These are phyloP conservation scores for Diarsia mendica DNA, from an alignment of 2,888 invertebrate genomes.

Conservation along the genomic window DNA sequence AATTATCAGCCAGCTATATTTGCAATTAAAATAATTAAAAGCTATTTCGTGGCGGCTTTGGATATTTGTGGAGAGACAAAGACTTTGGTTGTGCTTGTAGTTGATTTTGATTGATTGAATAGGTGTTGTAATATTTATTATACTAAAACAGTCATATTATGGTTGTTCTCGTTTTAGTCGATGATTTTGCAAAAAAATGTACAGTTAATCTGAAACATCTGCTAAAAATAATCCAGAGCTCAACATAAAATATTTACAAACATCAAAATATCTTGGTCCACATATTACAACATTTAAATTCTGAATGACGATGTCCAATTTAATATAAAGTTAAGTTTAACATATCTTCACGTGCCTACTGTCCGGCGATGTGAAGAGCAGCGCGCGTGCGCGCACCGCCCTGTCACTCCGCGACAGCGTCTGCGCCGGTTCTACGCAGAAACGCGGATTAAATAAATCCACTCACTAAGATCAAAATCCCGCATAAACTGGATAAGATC, in stretches of 20 bases:
- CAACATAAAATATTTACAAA: constrained; percentile 47
- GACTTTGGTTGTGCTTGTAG: constrained; percentile 5
- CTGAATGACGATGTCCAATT: constrained; percentile 64
- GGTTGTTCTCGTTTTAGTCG: background rate
- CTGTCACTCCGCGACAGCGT: constrained; percentile 75
- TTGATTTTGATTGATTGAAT: constrained; percentile 14
- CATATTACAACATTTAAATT: constrained; percentile 57
- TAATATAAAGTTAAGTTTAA: constrained; percentile 67
- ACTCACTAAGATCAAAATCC: constrained; percentile 83
- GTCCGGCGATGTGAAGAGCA: constrained; percentile 74
- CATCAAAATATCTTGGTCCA: constrained; percentile 47
- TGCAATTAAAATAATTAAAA: constrained; percentile 60
- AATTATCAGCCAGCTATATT: constrained; percentile 55
- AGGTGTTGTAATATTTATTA: constrained; percentile 24
- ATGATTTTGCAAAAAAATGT: background rate
- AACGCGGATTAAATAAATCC: constrained; percentile 83
- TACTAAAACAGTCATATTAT: background rate
- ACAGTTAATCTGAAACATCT: background rate
- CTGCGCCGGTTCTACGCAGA: constrained; percentile 72
- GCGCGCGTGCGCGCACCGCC: constrained; percentile 78
- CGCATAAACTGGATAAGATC: constrained; percentile 75
- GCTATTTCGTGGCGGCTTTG: constrained; percentile 31
- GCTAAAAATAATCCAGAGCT: constrained; percentile 15
- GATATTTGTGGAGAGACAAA: constrained; percentile 4
- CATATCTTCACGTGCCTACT: constrained; percentile 71